phyloP scores from a whole-genome alignment of 2,113 vertebrate species.

The Ursus arctos region DNA sequence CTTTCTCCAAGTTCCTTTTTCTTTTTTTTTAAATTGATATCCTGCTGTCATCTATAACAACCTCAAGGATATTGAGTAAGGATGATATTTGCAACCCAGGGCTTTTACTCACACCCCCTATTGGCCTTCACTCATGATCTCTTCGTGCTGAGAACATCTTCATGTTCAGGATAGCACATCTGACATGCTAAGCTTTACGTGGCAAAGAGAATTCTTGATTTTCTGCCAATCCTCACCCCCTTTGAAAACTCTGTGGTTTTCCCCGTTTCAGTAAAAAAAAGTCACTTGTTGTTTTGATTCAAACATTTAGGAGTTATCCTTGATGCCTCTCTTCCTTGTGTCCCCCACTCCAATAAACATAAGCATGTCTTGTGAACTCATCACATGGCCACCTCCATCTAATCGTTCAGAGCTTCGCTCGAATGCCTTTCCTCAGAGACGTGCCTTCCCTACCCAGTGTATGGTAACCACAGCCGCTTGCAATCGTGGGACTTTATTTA shows the following conservation, averaged over 20 bases:
- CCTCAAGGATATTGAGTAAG: not conserved
- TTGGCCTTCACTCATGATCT: not conserved
- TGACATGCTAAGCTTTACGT: not conserved
- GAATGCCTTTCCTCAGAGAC: not conserved
- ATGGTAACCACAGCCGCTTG: not conserved
- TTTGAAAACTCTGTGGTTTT: not conserved
- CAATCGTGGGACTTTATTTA: not conserved
- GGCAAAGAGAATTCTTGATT: not conserved
- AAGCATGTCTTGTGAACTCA: not conserved
- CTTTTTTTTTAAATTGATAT: not conserved
- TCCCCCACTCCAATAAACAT: no score
- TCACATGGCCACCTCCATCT: fast-evolving
- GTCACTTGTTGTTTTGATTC: not conserved
- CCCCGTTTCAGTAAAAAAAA: not conserved
- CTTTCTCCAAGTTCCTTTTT: not conserved
- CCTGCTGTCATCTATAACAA: not conserved
- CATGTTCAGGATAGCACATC: not conserved
- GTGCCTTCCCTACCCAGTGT: not conserved
- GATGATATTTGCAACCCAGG: not conserved
- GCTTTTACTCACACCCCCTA: not conserved
- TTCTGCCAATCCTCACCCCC: not conserved
- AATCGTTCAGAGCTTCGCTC: not conserved
- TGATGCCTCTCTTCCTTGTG: not conserved
- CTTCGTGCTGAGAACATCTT: not conserved
- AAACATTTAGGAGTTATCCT: not conserved